Evolutionary conservation across 1,140 invertebrate species (phyloP).

Genomic region (Drosophila funebris): DNA sequence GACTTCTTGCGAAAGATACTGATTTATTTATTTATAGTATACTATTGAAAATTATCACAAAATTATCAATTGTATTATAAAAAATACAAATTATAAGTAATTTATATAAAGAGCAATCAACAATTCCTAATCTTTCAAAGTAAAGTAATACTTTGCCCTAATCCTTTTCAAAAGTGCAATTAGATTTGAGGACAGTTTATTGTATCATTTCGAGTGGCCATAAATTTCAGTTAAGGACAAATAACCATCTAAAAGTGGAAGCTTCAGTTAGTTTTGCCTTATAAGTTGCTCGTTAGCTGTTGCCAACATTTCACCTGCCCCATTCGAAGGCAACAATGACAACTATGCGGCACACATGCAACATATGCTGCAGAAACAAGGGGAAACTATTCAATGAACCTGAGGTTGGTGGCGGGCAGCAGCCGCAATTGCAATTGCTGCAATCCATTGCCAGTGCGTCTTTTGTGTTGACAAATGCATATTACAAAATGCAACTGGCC

Average conservation of each 20-base stretch:
- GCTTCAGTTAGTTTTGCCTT: conserved; percentile 16
- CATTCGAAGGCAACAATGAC: neutral
- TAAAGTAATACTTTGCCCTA: neutral
- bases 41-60: too few relatives aligned
- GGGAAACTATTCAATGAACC: conserved; percentile 1
- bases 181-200: conserved; percentile 7
- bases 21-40: too few relatives aligned
- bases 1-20: neutral
- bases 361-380: conserved; percentile 3
- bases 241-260: conserved; percentile 2
- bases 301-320: conserved; percentile 42
- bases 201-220: conserved; percentile 10
- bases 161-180: neutral
- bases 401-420: neutral
- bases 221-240: conserved; percentile 28
- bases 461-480: conserved; percentile 71
- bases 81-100: too few relatives aligned
- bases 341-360: conserved; percentile 15
- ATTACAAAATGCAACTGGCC: conserved; percentile 68
- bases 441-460: conserved; percentile 33
- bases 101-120: too few relatives aligned
- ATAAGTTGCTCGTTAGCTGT: conserved; percentile 41
- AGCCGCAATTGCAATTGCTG: conserved; percentile 26
- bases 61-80: too few relatives aligned
- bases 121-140: neutral